These are phyloP conservation scores for Bungarus multicinctus DNA, from an alignment of 2,113 vertebrate genomes.

Conservation along the genomic window DNA sequence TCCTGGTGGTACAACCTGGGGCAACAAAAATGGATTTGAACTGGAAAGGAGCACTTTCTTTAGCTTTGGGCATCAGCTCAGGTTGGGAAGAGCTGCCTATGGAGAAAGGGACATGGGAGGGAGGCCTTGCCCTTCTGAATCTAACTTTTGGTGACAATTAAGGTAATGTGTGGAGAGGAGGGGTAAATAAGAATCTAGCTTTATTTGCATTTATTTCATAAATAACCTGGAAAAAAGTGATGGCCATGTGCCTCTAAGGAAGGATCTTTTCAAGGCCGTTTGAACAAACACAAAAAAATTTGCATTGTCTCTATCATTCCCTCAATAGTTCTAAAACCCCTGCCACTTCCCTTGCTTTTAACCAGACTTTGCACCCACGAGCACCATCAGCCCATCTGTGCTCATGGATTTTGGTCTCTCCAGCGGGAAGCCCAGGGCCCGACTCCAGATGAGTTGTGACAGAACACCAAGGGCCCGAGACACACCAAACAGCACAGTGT, in stretches of 20 bases:
- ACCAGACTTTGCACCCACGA: slow-evolving; percentile 85
- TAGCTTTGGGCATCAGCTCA: slow-evolving; percentile 23
- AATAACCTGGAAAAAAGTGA: slow-evolving; percentile 59
- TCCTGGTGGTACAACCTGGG: slow-evolving; percentile 3
- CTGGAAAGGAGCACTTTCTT: slow-evolving; percentile 23
- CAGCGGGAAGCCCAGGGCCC: slow-evolving; percentile 89
- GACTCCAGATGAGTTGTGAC: slow-evolving; percentile 93
- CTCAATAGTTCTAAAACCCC: slow-evolving; percentile 27
- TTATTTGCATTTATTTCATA: slow-evolving; percentile 62
- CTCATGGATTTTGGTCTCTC: slow-evolving; percentile 98
- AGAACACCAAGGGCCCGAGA: slow-evolving; percentile 91
- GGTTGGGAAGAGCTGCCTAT: slow-evolving; percentile 25
- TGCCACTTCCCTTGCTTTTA: slow-evolving; percentile 61
- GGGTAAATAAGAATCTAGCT: slow-evolving; percentile 39
- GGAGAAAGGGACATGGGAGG: not conserved
- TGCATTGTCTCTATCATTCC: slow-evolving; percentile 69
- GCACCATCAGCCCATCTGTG: slow-evolving; percentile 87
- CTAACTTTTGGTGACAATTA: slow-evolving; percentile 13
- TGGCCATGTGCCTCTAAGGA: slow-evolving; percentile 60
- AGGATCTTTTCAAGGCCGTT: slow-evolving; percentile 61
- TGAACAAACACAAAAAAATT: slow-evolving; percentile 58
- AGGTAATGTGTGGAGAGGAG: not conserved
- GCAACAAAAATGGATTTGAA: slow-evolving; percentile 3
- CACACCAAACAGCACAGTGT: slow-evolving; percentile 95
- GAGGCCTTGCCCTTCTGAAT: not conserved